These are phyloP conservation scores for Heliconius cydno DNA, from an alignment of 2,888 invertebrate genomes.

Conservation along the genomic window DNA sequence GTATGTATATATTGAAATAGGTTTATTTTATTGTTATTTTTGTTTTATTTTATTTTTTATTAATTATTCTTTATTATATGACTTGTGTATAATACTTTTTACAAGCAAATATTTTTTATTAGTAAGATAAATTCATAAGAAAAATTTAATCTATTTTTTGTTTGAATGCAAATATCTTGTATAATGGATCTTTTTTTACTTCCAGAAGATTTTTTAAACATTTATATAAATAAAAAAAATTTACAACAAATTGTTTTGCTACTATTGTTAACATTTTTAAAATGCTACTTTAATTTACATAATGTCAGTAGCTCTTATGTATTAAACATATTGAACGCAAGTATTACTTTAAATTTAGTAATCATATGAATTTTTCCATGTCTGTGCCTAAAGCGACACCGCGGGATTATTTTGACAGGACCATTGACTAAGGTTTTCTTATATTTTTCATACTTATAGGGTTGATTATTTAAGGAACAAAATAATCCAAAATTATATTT, in stretches of 20 bases:
- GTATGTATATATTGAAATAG: not conserved
- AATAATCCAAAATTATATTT: not conserved
- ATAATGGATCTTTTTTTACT: too few species aligned
- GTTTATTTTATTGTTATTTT: not conserved
- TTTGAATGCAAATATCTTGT: too few species aligned
- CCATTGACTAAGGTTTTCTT: slow-evolving; percentile 63
- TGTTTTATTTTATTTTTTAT: not conserved
- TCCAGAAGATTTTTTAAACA: too few species aligned
- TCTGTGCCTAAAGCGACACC: slow-evolving; percentile 67
- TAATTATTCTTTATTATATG: not conserved
- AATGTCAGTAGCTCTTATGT: slow-evolving; percentile 39
- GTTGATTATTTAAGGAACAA: not conserved
- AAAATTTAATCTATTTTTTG: too few species aligned
- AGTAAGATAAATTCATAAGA: too few species aligned
- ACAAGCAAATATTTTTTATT: too few species aligned
- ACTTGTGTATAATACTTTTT: not conserved
- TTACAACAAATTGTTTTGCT: too few species aligned
- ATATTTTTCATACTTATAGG: not conserved
- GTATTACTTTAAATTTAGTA: slow-evolving; percentile 42
- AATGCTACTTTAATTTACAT: not conserved
- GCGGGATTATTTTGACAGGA: slow-evolving; percentile 62
- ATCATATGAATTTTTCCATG: slow-evolving; percentile 63
- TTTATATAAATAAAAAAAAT: too few species aligned
- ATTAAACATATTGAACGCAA: slow-evolving; percentile 13
- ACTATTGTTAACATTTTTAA: slow-evolving; percentile 14